Percentiles rank a stretch among this genome's conserved stretches.
These are phyloP conservation scores for Norana najaformis DNA, from an alignment of 2,888 invertebrate species.

Conservation along the genomic window DNA sequence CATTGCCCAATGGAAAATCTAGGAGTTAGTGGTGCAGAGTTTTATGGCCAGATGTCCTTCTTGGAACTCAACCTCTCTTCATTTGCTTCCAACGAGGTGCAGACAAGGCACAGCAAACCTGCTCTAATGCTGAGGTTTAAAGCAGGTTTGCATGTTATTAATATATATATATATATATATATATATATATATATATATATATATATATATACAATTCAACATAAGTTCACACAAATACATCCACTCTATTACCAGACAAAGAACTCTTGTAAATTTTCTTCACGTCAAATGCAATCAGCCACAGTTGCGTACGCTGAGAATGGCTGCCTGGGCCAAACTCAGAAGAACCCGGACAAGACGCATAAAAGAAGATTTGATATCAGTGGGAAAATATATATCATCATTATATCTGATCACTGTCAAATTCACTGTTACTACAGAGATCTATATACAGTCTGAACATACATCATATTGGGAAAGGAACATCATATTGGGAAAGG, in stretches of 20 bases:
- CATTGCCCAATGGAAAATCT: neutral
- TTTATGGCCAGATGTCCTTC: neutral
- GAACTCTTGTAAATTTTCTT: too few relatives aligned
- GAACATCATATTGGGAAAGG: neutral
- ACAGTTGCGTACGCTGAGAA: too few relatives aligned
- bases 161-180: neutral
- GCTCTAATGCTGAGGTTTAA: neutral
- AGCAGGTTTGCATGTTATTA: neutral
- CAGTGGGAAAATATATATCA: neutral
- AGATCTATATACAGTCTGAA: neutral
- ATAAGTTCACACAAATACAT: neutral
- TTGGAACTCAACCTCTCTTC: neutral
- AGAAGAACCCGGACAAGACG: neutral
- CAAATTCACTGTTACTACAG: neutral
- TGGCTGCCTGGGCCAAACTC: neutral
- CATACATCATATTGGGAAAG: neutral
- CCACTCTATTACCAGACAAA: too few relatives aligned
- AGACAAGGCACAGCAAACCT: neutral
- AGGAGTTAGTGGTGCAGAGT: neutral
- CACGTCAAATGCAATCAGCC: neutral
- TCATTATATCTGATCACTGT: neutral
- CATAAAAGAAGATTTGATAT: neutral
- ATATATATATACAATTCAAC: neutral
- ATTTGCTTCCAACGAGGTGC: neutral
- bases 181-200: neutral